Conservation (phyloP, 1,140 invertebrate genomes). For the Archivesica marissinica region DNA sequence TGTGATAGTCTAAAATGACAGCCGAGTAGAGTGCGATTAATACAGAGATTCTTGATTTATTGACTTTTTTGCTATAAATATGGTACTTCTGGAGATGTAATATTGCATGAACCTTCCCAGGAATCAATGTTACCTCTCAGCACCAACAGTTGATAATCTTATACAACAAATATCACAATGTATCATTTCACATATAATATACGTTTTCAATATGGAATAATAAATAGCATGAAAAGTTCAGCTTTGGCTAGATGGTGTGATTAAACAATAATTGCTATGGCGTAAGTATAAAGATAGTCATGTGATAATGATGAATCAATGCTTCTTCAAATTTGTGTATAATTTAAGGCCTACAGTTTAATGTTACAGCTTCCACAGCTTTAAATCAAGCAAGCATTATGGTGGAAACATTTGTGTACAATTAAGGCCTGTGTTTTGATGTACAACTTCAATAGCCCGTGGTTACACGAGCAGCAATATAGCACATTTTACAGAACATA, state of each 20-base stretch:
- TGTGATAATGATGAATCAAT: conserved; percentile 12
- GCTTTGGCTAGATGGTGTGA: conserved; percentile 51
- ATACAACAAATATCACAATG: conserved; percentile 52
- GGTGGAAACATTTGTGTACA: conserved; percentile 12
- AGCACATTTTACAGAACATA: neutral
- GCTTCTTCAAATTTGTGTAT: conserved; percentile 15
- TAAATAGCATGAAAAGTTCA: conserved; percentile 32
- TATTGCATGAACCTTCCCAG: conserved; percentile 20
- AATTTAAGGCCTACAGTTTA: conserved; percentile 23
- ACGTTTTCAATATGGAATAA: conserved; percentile 37
- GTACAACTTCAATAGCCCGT: neutral
- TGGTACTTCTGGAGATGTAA: neutral
- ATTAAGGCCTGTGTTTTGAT: conserved; percentile 26
- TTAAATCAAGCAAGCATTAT: neutral
- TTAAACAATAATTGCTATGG: conserved; percentile 23
- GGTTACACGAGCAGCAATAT: neutral
- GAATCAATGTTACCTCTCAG: conserved; percentile 26
- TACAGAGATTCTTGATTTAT: conserved; percentile 32
- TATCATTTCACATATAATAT: conserved; percentile 26
- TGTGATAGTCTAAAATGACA: too few species aligned
- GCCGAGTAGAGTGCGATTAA: too few species aligned
- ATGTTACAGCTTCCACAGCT: neutral
- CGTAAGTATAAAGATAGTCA: conserved; percentile 16
- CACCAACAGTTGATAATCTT: conserved; percentile 45
- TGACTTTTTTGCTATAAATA: conserved; percentile 21